Conservation (phyloP, 2,888 invertebrate genomes). For the Sycophila texana region DNA sequence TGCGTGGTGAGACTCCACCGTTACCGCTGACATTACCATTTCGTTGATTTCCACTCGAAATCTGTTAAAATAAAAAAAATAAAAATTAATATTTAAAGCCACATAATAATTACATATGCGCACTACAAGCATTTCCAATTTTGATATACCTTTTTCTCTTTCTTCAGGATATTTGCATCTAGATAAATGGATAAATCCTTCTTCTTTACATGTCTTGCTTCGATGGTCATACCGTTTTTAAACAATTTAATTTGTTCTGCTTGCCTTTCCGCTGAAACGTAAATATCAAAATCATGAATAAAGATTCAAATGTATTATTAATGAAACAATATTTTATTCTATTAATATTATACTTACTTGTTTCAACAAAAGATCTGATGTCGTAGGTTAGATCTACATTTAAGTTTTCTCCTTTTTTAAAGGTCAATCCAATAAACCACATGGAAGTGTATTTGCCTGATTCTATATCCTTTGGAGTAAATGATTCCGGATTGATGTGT, state of each 20-base stretch:
- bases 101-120: not conserved
- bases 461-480: slow-evolving; percentile 78
- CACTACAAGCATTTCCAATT: not conserved
- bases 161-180: slow-evolving; percentile 82
- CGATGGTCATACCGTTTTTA: slow-evolving; percentile 51
- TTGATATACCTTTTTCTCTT: slow-evolving; percentile 76
- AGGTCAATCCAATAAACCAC: slow-evolving; percentile 99
- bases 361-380: slow-evolving; percentile 92
- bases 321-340: not conserved
- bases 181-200: slow-evolving; percentile 84
- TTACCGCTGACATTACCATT: slow-evolving; percentile 47
- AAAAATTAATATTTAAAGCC: slow-evolving; percentile 1
- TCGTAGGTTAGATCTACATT: slow-evolving; percentile 96
- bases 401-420: slow-evolving; percentile 90
- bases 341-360: slow-evolving; percentile 78
- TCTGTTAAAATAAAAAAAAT: slow-evolving; percentile 27
- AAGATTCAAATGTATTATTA: not conserved
- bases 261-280: slow-evolving; percentile 51
- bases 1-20: slow-evolving; percentile 52
- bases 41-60: slow-evolving; percentile 37
- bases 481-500: slow-evolving; percentile 96
- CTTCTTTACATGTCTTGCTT: slow-evolving; percentile 71
- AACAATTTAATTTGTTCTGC: slow-evolving; percentile 55
- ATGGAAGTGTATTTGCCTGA: slow-evolving; percentile 84
- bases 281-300: not conserved